These are phyloP conservation scores for Oncorhynchus keta DNA, from an alignment of 2,113 vertebrate species.

Conservation along the genomic window DNA sequence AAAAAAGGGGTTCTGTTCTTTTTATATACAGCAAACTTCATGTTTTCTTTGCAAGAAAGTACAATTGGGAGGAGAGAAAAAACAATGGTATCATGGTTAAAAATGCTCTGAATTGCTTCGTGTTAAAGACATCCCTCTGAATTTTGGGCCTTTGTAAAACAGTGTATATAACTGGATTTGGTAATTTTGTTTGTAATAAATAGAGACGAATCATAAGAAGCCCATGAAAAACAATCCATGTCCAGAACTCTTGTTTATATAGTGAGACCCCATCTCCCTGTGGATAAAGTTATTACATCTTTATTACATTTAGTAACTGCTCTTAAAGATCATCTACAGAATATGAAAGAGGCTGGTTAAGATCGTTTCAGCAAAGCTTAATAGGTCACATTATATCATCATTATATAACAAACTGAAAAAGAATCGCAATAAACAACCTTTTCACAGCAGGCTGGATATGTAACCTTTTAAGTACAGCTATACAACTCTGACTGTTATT, in stretches of 20 bases:
- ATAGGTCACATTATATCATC: no score
- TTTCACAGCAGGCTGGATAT: no score
- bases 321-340: no score
- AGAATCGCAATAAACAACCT: no score
- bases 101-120: not conserved
- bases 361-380: no score
- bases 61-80: not conserved
- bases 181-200: slow-evolving; percentile 7
- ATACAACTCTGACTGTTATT: no score
- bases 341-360: no score
- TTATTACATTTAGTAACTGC: no score
- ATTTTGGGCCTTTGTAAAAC: no score
- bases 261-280: not conserved
- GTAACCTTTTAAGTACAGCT: no score
- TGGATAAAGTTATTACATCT: no score
- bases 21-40: not conserved
- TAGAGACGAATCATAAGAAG: not conserved
- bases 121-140: not conserved
- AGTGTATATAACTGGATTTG: slow-evolving; percentile 1
- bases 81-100: not conserved
- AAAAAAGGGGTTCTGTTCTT: not conserved
- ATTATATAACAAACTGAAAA: no score
- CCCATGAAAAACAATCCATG: not conserved
- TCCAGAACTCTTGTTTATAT: not conserved
- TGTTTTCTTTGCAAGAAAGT: not conserved